Conservation (phyloP, 2,888 invertebrate genomes). For the Andrena haemorrhoa region DNA sequence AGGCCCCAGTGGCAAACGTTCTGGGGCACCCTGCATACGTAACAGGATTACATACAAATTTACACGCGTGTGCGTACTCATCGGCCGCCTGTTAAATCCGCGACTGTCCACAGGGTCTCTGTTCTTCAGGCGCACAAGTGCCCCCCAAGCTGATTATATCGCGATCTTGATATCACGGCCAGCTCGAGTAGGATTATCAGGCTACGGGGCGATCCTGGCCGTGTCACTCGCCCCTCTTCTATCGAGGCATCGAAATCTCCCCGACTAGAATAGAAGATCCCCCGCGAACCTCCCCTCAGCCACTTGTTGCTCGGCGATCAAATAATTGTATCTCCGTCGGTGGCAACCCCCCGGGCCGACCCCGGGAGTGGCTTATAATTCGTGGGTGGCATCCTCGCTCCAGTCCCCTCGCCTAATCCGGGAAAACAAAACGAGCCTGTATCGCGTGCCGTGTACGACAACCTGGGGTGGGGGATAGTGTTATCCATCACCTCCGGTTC, state of each 20-base stretch:
- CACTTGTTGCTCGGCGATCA: constrained; percentile 73
- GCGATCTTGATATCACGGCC: constrained; percentile 24
- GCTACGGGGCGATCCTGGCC: neutral
- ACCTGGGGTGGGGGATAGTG: no score
- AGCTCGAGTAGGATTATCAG: constrained; percentile 31
- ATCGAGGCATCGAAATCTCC: constrained; percentile 72
- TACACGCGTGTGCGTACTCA: no score
- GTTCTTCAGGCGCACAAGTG: neutral
- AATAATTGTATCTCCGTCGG: constrained; percentile 71
- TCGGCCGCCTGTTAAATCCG: no score
- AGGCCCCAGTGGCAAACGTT: no score
- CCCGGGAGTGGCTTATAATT: constrained; percentile 48
- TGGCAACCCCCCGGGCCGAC: constrained; percentile 51
- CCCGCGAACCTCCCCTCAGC: constrained; percentile 50
- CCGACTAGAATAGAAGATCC: constrained; percentile 52
- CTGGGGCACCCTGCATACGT: no score
- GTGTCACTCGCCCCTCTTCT: constrained; percentile 46
- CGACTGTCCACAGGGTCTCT: neutral
- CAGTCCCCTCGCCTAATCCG: constrained; percentile 48
- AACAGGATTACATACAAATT: no score
- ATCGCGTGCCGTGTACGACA: constrained; percentile 1
- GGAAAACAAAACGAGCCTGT: constrained; percentile 60
- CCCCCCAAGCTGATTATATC: constrained; percentile 4
- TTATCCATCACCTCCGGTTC: neutral
- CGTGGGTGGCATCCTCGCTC: constrained; percentile 62